Evolutionary conservation across 2,797 vertebrate genomes (phyloP).

Genomic region (Pseudocheirus occidentalis): DNA sequence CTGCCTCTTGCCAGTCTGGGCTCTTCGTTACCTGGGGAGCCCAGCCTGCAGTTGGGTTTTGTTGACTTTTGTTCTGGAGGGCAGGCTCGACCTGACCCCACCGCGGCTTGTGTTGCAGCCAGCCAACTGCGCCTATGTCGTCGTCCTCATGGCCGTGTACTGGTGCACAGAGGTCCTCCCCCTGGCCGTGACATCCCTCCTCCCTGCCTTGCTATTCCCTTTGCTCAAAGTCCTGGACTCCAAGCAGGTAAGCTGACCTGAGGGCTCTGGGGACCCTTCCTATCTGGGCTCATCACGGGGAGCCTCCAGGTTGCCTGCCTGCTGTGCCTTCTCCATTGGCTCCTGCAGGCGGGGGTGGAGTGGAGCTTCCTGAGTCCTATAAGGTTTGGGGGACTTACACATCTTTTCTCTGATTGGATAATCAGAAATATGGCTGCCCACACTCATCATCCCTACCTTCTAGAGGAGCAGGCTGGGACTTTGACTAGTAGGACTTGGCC

Average conservation of each 20-base stretch:
- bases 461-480: neutral
- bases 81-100: rapidly evolving
- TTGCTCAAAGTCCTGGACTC: conserved; percentile 93
- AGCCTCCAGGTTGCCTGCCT: neutral
- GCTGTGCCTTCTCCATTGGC: neutral
- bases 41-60: too few relatives aligned
- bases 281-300: neutral
- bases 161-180: conserved; percentile 98
- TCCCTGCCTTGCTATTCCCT: conserved; percentile 94
- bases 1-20: neutral
- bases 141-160: conserved; percentile 94
- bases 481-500: neutral
- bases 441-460: neutral
- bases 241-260: conserved; percentile 86
- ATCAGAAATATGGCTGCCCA: too few relatives aligned
- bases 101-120: conserved; percentile 85
- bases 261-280: neutral
- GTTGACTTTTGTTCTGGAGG: too few relatives aligned
- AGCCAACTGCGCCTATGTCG: conserved; percentile 92
- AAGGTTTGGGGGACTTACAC: too few relatives aligned
- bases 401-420: neutral
- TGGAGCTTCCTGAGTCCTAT: too few relatives aligned
- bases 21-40: neutral
- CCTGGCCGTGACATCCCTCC: conserved; percentile 91
- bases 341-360: neutral